These are phyloP conservation scores for Andrena hattorfiana DNA, from an alignment of 2,888 invertebrate genomes.

Conservation along the genomic window DNA sequence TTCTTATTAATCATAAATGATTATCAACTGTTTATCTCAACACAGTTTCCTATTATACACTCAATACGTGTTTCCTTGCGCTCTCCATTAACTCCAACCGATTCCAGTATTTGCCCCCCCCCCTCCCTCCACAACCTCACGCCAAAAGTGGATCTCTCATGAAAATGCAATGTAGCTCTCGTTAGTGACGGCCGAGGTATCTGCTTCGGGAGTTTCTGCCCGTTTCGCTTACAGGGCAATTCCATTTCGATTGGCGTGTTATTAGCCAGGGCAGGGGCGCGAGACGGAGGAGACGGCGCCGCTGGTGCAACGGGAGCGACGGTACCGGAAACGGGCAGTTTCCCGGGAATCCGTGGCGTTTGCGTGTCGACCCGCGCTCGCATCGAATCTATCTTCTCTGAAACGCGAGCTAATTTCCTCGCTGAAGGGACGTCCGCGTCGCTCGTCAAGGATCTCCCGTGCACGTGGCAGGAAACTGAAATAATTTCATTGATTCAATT, in stretches of 20 bases:
- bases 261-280: constrained; percentile 40
- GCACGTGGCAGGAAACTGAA: constrained; percentile 52
- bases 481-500: constrained; percentile 51
- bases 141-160: no score
- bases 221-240: constrained; percentile 19
- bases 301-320: constrained; percentile 10
- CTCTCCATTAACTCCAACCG: no score
- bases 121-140: no score
- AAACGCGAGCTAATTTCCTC: constrained; percentile 53
- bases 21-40: no score
- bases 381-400: constrained; percentile 42
- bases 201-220: constrained; percentile 21
- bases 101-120: no score
- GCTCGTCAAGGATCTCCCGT: background rate
- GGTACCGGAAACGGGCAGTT: constrained; percentile 60
- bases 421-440: constrained; percentile 32
- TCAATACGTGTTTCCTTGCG: no score
- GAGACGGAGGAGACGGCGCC: constrained; percentile 24
- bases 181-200: constrained; percentile 17
- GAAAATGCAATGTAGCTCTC: constrained; percentile 7
- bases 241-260: constrained; percentile 46
- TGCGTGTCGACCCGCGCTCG: constrained; percentile 20
- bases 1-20: no score
- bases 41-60: no score
- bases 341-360: constrained; percentile 43